These are phyloP conservation scores for Drosophila lacertosa DNA, from an alignment of 1,140 invertebrate genomes.

Conservation along the genomic window DNA sequence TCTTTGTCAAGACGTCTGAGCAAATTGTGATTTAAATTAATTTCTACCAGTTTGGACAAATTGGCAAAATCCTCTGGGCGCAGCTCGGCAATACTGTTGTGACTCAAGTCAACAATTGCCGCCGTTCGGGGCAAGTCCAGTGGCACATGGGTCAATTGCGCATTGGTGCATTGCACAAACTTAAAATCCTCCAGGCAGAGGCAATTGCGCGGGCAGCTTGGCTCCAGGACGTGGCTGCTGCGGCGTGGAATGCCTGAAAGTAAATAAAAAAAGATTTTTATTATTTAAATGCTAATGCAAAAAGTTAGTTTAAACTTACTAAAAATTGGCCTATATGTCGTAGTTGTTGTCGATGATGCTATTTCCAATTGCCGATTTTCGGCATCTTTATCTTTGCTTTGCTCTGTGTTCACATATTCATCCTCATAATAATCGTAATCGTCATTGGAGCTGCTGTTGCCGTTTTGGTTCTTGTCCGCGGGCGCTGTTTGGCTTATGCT, in stretches of 20 bases:
- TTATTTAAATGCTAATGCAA: no score
- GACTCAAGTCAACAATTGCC: conserved; percentile 75
- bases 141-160: conserved; percentile 69
- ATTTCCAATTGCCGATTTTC: conserved; percentile 56
- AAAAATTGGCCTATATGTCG: conserved; percentile 72
- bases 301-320: no score
- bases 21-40: conserved; percentile 72
- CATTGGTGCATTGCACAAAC: conserved; percentile 68
- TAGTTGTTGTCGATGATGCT: conserved; percentile 57
- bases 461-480: conserved; percentile 36
- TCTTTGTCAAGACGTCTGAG: conserved; percentile 70
- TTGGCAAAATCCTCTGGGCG: conserved; percentile 70
- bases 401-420: conserved; percentile 51
- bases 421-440: conserved; percentile 58
- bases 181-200: conserved; percentile 70
- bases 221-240: conserved; percentile 75
- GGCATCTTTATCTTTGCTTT: conserved; percentile 37
- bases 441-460: conserved; percentile 27
- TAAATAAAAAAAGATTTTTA: background rate
- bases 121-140: conserved; percentile 71
- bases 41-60: conserved; percentile 70
- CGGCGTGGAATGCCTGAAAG: conserved; percentile 66
- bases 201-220: conserved; percentile 73
- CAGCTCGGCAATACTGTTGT: conserved; percentile 74
- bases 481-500: conserved; percentile 72